phyloP scores from a whole-genome alignment of 92 coral and sea anemone genomes.

The Palythoa grandis region DNA sequence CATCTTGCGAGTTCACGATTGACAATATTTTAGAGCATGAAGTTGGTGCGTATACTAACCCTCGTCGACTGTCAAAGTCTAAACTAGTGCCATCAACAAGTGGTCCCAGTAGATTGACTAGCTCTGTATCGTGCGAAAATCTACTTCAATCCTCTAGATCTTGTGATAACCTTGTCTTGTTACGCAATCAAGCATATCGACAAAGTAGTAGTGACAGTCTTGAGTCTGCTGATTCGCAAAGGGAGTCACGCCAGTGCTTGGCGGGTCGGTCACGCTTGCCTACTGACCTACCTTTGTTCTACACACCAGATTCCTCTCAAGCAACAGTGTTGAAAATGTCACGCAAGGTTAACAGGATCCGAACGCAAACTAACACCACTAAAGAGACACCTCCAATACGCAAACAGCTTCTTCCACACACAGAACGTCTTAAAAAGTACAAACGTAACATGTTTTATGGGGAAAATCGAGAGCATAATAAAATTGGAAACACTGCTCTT shows the following conservation, averaged over 20 bases:
- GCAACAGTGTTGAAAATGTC: constrained; percentile 21
- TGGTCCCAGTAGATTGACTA: constrained; percentile 23
- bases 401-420: constrained; percentile 32
- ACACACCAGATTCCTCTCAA: constrained; percentile 49
- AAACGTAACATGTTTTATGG: constrained; percentile 31
- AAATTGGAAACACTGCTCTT: neutral
- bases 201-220: constrained; percentile 32
- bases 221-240: constrained; percentile 5
- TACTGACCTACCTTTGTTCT: constrained; percentile 58
- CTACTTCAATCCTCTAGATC: constrained; percentile 1
- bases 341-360: neutral
- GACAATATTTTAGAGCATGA: constrained; percentile 15
- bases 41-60: neutral
- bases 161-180: constrained; percentile 15
- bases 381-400: constrained; percentile 28
- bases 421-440: constrained; percentile 35
- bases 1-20: neutral
- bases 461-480: constrained; percentile 33
- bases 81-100: constrained; percentile 28
- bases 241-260: constrained; percentile 11
- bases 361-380: neutral
- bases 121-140: constrained; percentile 9
- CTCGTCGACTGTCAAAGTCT: constrained; percentile 1
- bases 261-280: constrained; percentile 48
- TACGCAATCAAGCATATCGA: constrained; percentile 2